A percentile compares a stretch with the other conserved stretches of the same genome.
Conservation (phyloP, 2,113 vertebrate genomes). For the Aptenodytes forsteri region DNA sequence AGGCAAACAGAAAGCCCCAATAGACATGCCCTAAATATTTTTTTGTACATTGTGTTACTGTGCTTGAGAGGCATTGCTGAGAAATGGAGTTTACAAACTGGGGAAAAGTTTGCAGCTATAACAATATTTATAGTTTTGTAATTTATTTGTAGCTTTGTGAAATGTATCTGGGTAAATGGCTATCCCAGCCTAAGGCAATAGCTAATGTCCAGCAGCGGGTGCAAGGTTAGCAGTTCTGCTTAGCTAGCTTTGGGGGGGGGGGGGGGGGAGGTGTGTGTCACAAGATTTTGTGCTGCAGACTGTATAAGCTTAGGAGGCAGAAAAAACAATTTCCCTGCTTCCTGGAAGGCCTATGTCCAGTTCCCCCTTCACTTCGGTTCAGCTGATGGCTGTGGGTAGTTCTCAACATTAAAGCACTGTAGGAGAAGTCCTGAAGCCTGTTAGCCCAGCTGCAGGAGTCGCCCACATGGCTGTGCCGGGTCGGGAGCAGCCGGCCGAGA, state of each 20-base stretch:
- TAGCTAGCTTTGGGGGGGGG: no score
- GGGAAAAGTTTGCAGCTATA: background rate
- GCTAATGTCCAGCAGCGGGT: background rate
- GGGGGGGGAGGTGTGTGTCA: no score
- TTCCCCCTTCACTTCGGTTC: background rate
- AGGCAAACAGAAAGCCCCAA: background rate
- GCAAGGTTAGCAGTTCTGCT: background rate
- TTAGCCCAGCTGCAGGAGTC: background rate
- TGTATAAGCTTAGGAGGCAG: background rate
- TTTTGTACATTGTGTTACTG: background rate
- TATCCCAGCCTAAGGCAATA: background rate
- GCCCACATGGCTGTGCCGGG: accelerated
- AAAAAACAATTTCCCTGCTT: background rate
- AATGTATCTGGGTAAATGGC: background rate
- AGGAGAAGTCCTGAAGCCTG: background rate
- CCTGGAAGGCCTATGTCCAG: background rate
- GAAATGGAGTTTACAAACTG: background rate
- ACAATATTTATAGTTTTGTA: background rate
- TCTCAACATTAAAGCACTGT: background rate
- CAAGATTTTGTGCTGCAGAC: background rate
- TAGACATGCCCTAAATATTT: accelerated
- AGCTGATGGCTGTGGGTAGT: background rate
- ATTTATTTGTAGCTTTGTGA: background rate
- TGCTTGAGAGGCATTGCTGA: background rate
- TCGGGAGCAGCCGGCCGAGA: background rate